Percentiles rank a stretch among this genome's conserved stretches.
These are phyloP conservation scores for Styela clava DNA, from an alignment of 23 tunicate species.

Conservation along the genomic window DNA sequence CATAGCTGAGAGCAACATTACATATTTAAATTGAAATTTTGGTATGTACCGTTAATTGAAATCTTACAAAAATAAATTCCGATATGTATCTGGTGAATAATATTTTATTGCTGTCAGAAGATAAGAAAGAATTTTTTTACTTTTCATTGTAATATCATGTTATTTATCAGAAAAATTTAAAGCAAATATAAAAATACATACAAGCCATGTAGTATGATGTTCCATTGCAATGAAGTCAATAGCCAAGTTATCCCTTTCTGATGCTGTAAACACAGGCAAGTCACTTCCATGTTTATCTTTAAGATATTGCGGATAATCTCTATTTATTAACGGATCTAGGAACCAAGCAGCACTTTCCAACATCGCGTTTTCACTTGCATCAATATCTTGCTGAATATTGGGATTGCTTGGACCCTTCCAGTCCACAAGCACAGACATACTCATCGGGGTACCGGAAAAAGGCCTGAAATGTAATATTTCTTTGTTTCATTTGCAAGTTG, in stretches of 20 bases:
- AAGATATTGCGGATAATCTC: slow-evolving; percentile 52
- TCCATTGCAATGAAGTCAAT: slow-evolving; percentile 66
- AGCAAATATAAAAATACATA: not conserved
- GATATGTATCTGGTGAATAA: too few relatives aligned
- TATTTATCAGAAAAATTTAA: too few relatives aligned
- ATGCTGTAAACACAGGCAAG: slow-evolving; percentile 41
- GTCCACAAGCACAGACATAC: slow-evolving; percentile 51
- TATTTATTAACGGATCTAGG: slow-evolving; percentile 47
- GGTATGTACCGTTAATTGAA: too few relatives aligned
- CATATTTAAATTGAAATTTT: too few relatives aligned
- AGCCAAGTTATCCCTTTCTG: slow-evolving; percentile 17
- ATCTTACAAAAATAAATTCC: too few relatives aligned
- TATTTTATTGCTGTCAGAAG: too few relatives aligned
- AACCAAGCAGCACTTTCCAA: slow-evolving; percentile 52
- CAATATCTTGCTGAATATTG: slow-evolving; percentile 49
- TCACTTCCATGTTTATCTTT: slow-evolving; percentile 19
- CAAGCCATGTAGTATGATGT: slow-evolving; percentile 52
- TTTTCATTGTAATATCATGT: too few relatives aligned
- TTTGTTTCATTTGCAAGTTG: not conserved
- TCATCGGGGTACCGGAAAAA: slow-evolving; percentile 22
- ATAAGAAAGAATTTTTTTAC: too few relatives aligned
- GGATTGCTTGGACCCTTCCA: slow-evolving; percentile 77
- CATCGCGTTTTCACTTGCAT: slow-evolving; percentile 45
- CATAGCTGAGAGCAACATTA: too few relatives aligned
- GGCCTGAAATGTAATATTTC: slow-evolving; percentile 7